Evolutionary conservation across 2,113 vertebrate genomes (phyloP), one percentile per base, ranked within the genome.

Genomic region (Mirounga angustirostris): DNA sequence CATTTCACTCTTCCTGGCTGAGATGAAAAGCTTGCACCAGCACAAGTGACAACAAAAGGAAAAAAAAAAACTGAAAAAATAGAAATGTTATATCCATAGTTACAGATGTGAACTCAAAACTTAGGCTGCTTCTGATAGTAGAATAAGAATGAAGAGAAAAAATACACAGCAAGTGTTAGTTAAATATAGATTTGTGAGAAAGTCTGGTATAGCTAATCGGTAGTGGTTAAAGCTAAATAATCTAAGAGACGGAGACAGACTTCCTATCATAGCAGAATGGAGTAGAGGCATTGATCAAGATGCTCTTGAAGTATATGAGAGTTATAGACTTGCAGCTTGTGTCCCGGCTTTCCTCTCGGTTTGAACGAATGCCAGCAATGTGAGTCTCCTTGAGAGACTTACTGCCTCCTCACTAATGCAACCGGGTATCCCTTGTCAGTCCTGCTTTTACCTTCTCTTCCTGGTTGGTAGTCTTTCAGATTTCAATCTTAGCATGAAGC

Each of bases 221-320:
- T 59, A 59, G 16, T 46, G 73, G 85, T 19, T 84, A 82, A 93
- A 85, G 11, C 18, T 81, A 95, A 94, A 71, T 81, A 65, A 87
- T n/a, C 80, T 78, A 26, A 61, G 24, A 91, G 52, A 83, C 6
- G 43, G 85, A 95, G 76, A 84, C 59, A 92, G 80, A 82, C 36
- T 52, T 91, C 26, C 28, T 81, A 40, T 84, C 74, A 46, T 0
- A 56, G 89, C 50, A 89, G 63, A 85, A 52, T 82, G 78, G 14
- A 54, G 24, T 40, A 46, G 36, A 78, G 22, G 9, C 67, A 58
- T 74, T 79, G 86, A 92, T 94, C 36, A 40, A 56, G 67, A 88
- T 26, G 56, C 80, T 81, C 69, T 18, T 83, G 10, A 40, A 90
- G 80, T 50, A 2, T 14, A 2, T 4, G 50, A 65, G 26, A 40